A percentile compares a stretch with the other conserved stretches of the same genome.
Conservation (phyloP, 2,888 invertebrate species). For the Ptycholaimellus sp. region DNA sequence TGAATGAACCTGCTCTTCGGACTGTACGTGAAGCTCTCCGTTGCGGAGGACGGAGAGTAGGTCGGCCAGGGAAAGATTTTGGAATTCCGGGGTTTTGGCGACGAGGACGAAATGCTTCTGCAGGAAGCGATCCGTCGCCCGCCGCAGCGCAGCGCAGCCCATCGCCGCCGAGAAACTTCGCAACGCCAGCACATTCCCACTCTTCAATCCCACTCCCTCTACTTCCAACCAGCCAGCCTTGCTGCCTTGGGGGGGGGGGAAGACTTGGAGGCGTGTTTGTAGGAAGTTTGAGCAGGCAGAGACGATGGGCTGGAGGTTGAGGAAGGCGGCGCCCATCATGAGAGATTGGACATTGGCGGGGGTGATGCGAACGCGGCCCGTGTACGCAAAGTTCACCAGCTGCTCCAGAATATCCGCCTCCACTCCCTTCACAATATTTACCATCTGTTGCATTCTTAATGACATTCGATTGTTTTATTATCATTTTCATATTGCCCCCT, state of each 20-base stretch:
- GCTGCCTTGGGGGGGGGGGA: background rate
- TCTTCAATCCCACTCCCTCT: background rate
- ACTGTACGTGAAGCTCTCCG: conserved; percentile 50
- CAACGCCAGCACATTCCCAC: conserved; percentile 52
- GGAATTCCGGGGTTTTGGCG: conserved; percentile 49
- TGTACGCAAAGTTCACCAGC: conserved; percentile 60
- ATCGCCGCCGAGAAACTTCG: conserved; percentile 54
- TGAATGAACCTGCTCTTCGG: conserved; percentile 50
- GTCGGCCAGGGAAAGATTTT: conserved; percentile 25
- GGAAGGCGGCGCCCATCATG: conserved; percentile 57
- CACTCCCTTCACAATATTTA: conserved; percentile 41
- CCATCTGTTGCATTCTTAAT: background rate
- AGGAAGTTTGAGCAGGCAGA: conserved; percentile 60
- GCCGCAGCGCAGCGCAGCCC: conserved; percentile 43
- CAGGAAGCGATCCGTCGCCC: conserved; percentile 51
- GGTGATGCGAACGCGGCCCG: conserved; percentile 47
- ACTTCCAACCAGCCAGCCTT: background rate
- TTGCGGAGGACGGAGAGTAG: conserved; percentile 38
- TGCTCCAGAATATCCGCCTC: conserved; percentile 35
- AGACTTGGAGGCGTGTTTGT: conserved; percentile 30
- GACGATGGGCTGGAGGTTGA: conserved; percentile 51
- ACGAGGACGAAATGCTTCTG: conserved; percentile 54
- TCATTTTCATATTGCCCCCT: too few relatives aligned
- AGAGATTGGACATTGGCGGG: conserved; percentile 52
- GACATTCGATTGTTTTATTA: background rate